Percentiles rank a stretch among this genome's conserved stretches.
Evolutionary conservation across 1,140 invertebrate genomes (phyloP).

Genomic region (Trypoxylus dichotomus): DNA sequence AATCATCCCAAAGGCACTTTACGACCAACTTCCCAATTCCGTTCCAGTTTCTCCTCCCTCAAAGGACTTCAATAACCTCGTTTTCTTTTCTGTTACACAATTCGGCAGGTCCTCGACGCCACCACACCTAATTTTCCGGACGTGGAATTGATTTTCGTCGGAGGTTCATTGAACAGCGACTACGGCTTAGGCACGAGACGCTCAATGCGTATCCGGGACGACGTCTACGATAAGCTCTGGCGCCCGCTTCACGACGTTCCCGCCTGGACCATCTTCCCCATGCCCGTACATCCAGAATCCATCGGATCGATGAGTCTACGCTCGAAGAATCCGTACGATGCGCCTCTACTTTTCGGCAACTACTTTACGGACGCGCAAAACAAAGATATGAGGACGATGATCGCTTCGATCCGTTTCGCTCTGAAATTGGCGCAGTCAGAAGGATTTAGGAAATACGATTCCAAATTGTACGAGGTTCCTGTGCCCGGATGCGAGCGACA

Average conservation of each 20-base stretch:
- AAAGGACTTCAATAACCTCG: neutral
- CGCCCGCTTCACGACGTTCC: constrained; percentile 56
- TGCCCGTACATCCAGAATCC: constrained; percentile 74
- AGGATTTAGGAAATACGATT: constrained; percentile 37
- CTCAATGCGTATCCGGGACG: constrained; percentile 27
- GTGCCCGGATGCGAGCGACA: constrained; percentile 38
- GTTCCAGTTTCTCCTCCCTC: too few relatives aligned
- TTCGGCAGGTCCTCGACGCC: constrained; percentile 56
- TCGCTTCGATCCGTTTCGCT: constrained; percentile 40
- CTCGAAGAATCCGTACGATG: constrained; percentile 71
- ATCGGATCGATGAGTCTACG: constrained; percentile 67
- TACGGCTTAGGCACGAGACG: constrained; percentile 38
- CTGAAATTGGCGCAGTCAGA: constrained; percentile 37
- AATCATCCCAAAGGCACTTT: too few relatives aligned
- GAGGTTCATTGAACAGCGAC: constrained; percentile 47
- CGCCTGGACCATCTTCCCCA: constrained; percentile 68
- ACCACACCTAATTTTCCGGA: constrained; percentile 58
- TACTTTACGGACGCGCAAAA: constrained; percentile 63
- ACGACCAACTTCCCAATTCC: too few relatives aligned
- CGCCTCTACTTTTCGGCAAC: constrained; percentile 67
- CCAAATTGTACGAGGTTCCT: constrained; percentile 34
- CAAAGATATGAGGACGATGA: constrained; percentile 44
- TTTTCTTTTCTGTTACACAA: neutral
- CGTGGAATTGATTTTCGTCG: constrained; percentile 59
- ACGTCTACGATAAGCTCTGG: constrained; percentile 43